Base-by-base conservation (phyloP, 2,113 vertebrate genomes). In the Parus major region DNA sequence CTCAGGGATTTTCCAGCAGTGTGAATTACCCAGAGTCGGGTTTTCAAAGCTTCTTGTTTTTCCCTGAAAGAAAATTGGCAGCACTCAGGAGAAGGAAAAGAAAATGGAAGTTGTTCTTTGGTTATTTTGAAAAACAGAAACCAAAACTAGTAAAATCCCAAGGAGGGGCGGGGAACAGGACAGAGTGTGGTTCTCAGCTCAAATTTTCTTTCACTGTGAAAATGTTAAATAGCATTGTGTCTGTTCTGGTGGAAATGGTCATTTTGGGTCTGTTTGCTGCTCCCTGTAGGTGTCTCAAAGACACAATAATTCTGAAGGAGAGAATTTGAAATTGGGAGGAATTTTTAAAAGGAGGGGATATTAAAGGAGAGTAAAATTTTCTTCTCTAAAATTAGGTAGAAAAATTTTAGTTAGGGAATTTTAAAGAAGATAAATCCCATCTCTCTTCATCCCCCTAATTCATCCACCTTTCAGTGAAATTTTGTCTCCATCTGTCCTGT, bases 151-250 rank as follows among this genome's bases (percentile, higher is more conserved):
- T 3, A n/a, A 68, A 77, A 42, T 4, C 49, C 24, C 7, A 0
- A 12, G 2, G 10, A 0, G 1, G 29, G 3, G 0, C 27, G 12
- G 18, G 4, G 20, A 33, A 16, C 3, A 31, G 23, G 18, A 44
- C 8, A 2, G 20, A 56, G 23, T 33, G 6, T 28, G 42, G 9
- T 16, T 39, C 68, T 60, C 61, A 27, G 19, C 12, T n/a, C 25
- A 6, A 20, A 20, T 28, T 46, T 47, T 52, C 20, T 56, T n/a
- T 52, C 15, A 11, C 4, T 20, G 31, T 19, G 28, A 64, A 41
- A 60, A 29, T 15, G 14, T 47, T 22, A 22, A 29, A 31, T 3
- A 4, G 16, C 0, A 0, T 16, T 20, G 39, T 22, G 53, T 33
- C 63, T 55, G 13, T 15, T 35, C 15, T 29, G 53, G 25, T 46